These are phyloP conservation scores for Bombus waltoni DNA, from an alignment of 1,140 invertebrate genomes.

Conservation along the genomic window DNA sequence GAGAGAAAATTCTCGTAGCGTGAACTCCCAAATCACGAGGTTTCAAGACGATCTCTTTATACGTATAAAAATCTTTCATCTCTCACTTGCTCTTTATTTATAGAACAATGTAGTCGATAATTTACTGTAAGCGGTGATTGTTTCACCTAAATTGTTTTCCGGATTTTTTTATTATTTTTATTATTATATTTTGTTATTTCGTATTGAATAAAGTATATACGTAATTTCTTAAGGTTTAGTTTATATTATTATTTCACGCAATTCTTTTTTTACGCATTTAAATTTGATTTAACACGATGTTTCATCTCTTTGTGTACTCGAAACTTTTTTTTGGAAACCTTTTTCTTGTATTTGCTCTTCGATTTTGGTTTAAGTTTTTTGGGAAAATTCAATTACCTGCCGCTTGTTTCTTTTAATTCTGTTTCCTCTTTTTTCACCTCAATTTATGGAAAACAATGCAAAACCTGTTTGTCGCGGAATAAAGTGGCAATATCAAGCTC, in stretches of 20 bases:
- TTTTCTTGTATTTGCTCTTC: background rate
- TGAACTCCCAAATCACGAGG: background rate
- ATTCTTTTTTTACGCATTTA: background rate
- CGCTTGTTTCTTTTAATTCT: too few species aligned
- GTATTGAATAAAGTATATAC: too few species aligned
- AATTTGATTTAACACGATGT: background rate
- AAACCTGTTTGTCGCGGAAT: too few species aligned
- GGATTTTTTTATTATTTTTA: background rate
- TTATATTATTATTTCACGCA: background rate
- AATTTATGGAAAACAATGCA: background rate
- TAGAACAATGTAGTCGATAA: background rate
- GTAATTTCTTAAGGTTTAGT: too few species aligned
- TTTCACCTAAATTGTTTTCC: background rate
- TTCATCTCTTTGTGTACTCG: background rate
- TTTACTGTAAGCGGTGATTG: background rate
- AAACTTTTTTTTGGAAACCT: background rate
- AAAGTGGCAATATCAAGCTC: too few species aligned
- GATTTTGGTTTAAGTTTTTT: background rate
- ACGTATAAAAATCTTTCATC: background rate
- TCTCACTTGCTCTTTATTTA: background rate
- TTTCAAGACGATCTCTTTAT: background rate
- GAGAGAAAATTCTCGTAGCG: background rate
- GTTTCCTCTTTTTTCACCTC: too few species aligned
- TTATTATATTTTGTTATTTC: too few species aligned
- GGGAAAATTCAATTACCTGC: background rate